Conservation (phyloP, 2,797 vertebrate species). For the Pangasius mekongensis region DNA sequence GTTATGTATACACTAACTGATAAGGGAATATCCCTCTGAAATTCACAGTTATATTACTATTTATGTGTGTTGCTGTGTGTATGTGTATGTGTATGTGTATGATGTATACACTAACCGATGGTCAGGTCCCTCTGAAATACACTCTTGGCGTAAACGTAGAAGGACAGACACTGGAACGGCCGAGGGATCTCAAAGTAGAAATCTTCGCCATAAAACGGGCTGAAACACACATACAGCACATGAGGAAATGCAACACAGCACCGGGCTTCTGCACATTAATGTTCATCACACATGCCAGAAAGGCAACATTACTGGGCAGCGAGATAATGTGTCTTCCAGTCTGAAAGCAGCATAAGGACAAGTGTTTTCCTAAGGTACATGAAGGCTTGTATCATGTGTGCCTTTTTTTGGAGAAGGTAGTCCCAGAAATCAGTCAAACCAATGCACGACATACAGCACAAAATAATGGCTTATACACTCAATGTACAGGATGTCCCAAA, state of each 20-base stretch:
- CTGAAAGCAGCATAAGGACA: not conserved
- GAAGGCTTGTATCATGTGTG: not conserved
- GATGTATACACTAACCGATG: slow-evolving; percentile 82
- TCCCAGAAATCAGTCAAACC: not conserved
- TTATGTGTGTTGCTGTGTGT: not conserved
- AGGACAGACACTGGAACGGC: slow-evolving; percentile 96
- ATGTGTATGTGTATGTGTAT: slow-evolving; percentile 17
- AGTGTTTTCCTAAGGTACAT: not conserved
- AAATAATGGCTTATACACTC: not conserved
- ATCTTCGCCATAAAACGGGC: slow-evolving; percentile 97
- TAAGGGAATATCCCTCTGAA: not conserved
- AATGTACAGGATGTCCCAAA: not conserved
- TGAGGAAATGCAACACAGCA: not conserved
- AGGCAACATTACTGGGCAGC: not conserved
- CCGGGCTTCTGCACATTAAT: not conserved
- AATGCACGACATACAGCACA: not conserved
- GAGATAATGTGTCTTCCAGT: not conserved
- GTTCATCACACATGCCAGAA: not conserved
- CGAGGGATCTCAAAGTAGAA: slow-evolving; percentile 99
- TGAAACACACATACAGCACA: slow-evolving; percentile 60
- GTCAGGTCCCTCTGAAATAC: slow-evolving; percentile 93
- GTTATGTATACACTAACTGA: not conserved
- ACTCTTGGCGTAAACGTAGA: slow-evolving; percentile 95
- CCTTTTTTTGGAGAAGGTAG: not conserved
- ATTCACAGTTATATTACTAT: not conserved